Evolutionary conservation across 2,113 vertebrate genomes (phyloP).

Genomic region (Taxidea taxus): DNA sequence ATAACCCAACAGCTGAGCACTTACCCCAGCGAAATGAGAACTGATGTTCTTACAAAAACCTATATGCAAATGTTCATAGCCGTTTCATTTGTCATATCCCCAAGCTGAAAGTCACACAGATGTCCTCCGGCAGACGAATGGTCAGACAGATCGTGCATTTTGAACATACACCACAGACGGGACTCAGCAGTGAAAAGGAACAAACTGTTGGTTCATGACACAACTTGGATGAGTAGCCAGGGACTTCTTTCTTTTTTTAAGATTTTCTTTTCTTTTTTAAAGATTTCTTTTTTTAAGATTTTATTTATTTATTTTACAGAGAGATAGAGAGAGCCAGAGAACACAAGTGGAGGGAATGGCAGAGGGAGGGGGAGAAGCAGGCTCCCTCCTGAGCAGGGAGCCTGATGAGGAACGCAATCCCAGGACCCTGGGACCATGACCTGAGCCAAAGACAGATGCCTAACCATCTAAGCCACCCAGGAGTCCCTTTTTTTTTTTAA

Average conservation of each 20-base stretch:
- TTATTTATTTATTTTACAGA: too few relatives aligned
- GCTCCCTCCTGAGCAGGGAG: too few relatives aligned
- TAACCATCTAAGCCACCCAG: too few relatives aligned
- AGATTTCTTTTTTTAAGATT: too few relatives aligned
- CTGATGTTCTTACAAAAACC: background rate
- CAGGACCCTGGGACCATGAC: too few relatives aligned
- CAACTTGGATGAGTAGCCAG: background rate
- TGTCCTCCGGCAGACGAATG: background rate
- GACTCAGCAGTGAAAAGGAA: background rate
- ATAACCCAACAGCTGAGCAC: background rate
- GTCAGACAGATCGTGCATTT: background rate
- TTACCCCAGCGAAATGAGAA: background rate
- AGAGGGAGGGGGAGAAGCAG: too few relatives aligned
- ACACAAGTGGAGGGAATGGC: too few relatives aligned
- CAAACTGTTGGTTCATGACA: background rate
- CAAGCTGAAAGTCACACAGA: background rate
- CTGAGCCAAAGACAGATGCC: too few relatives aligned
- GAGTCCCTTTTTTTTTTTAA: too few relatives aligned
- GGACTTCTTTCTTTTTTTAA: background rate
- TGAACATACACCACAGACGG: too few relatives aligned
- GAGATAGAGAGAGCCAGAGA: too few relatives aligned
- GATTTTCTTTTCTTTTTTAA: background rate
- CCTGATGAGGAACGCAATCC: too few relatives aligned
- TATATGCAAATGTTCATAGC: background rate
- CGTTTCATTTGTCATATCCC: background rate